A percentile compares a stretch with the other conserved stretches of the same genome.
Evolutionary conservation across 2,888 invertebrate genomes (phyloP).

Genomic region (Chrysopilus asiliformis): DNA sequence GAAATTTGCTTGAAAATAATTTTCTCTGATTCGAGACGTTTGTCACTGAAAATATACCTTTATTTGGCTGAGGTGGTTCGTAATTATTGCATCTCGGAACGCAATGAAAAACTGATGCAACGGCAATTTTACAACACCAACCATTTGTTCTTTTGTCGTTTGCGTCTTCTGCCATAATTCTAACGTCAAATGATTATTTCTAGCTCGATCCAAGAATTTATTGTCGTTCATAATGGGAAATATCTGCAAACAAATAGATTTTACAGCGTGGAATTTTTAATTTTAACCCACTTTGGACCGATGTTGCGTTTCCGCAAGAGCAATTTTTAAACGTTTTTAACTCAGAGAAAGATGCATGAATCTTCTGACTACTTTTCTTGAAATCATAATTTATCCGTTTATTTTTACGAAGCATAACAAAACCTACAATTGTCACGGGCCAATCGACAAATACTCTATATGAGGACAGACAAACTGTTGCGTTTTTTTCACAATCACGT

Average conservation of each 20-base stretch:
- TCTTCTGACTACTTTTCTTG: no score
- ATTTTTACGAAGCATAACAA: no score
- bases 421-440: no score
- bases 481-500: no score
- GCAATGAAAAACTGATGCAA: conserved; percentile 48
- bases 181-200: conserved; percentile 42
- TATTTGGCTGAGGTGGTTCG: conserved; percentile 40
- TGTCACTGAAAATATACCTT: conserved; percentile 32
- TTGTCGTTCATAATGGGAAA: conserved; percentile 43
- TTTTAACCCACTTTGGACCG: no score
- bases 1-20: no score
- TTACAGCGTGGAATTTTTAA: no score
- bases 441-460: no score
- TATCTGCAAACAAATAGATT: conserved; percentile 38
- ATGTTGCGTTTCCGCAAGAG: no score
- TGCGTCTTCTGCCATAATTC: conserved; percentile 39
- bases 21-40: neutral
- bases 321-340: no score
- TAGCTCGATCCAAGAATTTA: conserved; percentile 40
- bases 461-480: no score
- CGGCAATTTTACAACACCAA: conserved; percentile 42
- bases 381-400: no score
- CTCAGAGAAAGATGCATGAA: neutral
- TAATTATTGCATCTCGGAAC: conserved; percentile 42
- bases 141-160: conserved; percentile 27